A percentile compares a stretch with the other conserved stretches of the same genome.
phyloP scores from a whole-genome alignment of 2,113 vertebrate species.

The Microtus montanus region DNA sequence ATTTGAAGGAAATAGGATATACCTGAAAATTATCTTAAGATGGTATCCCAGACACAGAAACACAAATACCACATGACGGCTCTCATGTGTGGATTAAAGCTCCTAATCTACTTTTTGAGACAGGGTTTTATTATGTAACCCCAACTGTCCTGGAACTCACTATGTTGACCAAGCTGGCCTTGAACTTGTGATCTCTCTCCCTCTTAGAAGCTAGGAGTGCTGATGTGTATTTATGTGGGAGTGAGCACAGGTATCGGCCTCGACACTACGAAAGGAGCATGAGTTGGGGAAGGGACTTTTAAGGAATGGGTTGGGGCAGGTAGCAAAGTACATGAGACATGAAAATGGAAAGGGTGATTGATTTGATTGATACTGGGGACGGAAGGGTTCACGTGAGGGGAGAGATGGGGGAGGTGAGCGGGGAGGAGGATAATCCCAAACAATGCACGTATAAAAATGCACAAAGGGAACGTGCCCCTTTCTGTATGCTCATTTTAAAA shows the following conservation, averaged over 20 bases:
- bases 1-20: not conserved
- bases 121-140: not conserved
- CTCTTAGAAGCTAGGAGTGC: not conserved
- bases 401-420: not conserved
- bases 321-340: not conserved
- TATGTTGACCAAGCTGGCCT: not conserved
- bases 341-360: not conserved
- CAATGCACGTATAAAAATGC: not conserved
- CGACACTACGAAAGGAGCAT: not conserved
- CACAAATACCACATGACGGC: not conserved
- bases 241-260: not conserved
- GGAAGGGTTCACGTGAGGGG: not conserved
- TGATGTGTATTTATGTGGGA: not conserved
- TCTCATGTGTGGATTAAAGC: not conserved
- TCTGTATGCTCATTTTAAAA: not conserved
- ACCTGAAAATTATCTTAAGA: not conserved
- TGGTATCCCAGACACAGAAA: not conserved
- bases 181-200: not conserved
- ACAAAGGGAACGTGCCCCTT: rapidly evolving
- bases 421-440: not conserved
- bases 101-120: not conserved
- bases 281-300: not conserved
- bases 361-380: not conserved
- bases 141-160: not conserved
- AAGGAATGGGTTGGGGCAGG: not conserved